These are phyloP conservation scores for Ophonus ardosiacus DNA, from an alignment of 2,888 invertebrate genomes.

Conservation along the genomic window DNA sequence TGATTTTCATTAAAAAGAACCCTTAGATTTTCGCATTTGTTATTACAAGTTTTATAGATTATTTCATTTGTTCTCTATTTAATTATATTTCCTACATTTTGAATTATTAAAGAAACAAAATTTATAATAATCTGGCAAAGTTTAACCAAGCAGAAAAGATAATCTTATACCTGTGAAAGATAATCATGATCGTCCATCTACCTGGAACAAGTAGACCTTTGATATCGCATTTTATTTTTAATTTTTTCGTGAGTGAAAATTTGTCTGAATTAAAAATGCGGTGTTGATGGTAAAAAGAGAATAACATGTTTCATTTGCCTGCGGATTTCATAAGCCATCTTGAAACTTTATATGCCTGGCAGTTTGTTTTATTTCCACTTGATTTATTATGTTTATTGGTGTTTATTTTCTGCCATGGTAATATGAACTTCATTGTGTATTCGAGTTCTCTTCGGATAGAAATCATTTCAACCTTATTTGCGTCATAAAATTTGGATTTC, in stretches of 20 bases:
- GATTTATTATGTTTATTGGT: slow-evolving; percentile 43
- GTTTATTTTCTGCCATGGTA: slow-evolving; percentile 15
- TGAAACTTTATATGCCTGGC: slow-evolving; percentile 35
- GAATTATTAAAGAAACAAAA: no score
- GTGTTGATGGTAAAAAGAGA: slow-evolving; percentile 48
- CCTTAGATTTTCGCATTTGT: no score
- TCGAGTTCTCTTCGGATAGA: background rate
- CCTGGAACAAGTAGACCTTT: slow-evolving; percentile 16
- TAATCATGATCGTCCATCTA: background rate
- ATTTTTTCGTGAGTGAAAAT: slow-evolving; percentile 40
- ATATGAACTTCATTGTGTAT: slow-evolving; percentile 33
- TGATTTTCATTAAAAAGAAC: no score
- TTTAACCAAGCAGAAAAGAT: no score
- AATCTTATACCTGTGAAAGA: slow-evolving; percentile 11
- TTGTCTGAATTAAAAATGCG: slow-evolving; percentile 52
- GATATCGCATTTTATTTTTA: slow-evolving; percentile 31
- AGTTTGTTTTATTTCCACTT: slow-evolving; percentile 40
- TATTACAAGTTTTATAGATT: no score
- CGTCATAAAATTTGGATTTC: background rate
- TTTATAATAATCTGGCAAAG: no score
- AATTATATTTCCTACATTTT: no score
- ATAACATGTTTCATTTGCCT: slow-evolving; percentile 36
- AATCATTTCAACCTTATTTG: background rate
- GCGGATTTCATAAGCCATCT: slow-evolving; percentile 36
- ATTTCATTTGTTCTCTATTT: no score